Base-by-base conservation (phyloP, 2,113 vertebrate species). In the Chauna torquata region DNA sequence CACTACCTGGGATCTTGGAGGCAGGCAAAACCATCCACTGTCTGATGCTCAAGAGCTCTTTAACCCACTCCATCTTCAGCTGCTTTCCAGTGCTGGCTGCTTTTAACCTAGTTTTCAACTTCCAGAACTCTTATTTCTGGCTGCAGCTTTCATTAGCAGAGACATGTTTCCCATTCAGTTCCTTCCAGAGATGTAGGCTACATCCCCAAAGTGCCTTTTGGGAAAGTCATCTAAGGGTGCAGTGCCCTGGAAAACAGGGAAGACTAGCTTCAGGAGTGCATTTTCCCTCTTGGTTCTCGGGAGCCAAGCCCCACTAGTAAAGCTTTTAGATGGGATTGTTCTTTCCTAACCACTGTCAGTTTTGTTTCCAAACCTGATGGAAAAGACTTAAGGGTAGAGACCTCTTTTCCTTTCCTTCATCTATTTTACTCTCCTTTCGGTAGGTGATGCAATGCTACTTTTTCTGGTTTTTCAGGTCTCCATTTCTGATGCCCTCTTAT, bases 41-140 rank as follows among this genome's bases (percentile, higher is more conserved):
- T 30, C 38, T 75, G 90, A 88, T 18, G 54, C 59, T 94, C 1
- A 1, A 95, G 79, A 94, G 88, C 90, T 94, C 84, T 95, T 96
- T 90, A 93, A 92, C 93, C 88, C 88, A 88, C 77, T 92, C 92
- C 62, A 81, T 72, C 90, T 84, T 87, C 90, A 71, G 83, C 66
- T 76, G 65, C 32, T 95, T 88, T 86, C 69, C 1, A 0, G 68
- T 82, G 54, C 58, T 85, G 45, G 17, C 81, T 96, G 94, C 93
- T 95, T 96, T 96, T 96, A 95, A 95, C 95, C 97, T 94, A 89
- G 88, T 94, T 94, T 94, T 71, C 79, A 88, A 55, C 74, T 74
- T 91, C 84, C 91, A 86, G 54, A 94, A 97, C 78, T 97, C 89
- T 94, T 88, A 92, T 71, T 94, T 82, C 62, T 90, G 50, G 61